Evolutionary conservation across 92 coral and sea anemone genomes (phyloP).

Genomic region (Palythoa heliodiscus): DNA sequence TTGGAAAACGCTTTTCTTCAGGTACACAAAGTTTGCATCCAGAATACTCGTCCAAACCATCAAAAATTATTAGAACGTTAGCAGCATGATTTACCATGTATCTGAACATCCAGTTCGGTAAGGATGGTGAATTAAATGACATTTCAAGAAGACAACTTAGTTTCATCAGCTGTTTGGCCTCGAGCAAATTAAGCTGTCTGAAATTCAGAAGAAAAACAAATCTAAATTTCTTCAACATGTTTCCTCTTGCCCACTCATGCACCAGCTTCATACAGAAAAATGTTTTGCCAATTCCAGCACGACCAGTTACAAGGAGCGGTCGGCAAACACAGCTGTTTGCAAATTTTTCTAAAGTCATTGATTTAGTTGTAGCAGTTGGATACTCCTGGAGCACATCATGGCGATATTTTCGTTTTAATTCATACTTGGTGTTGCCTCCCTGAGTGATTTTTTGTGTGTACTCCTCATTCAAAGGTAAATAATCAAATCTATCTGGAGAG

Average conservation of each 20-base stretch:
- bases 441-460: slow-evolving; percentile 12
- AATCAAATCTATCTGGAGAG: slow-evolving; percentile 20
- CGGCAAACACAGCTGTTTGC: not conserved
- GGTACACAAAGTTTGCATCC: not conserved
- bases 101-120: not conserved
- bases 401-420: not conserved
- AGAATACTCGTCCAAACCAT: slow-evolving; percentile 57
- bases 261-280: slow-evolving; percentile 12
- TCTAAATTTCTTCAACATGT: slow-evolving; percentile 22
- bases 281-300: slow-evolving; percentile 34
- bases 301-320: slow-evolving; percentile 16
- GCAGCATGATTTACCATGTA: slow-evolving; percentile 38
- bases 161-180: slow-evolving; percentile 1
- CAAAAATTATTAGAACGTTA: slow-evolving; percentile 52
- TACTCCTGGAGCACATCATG: slow-evolving; percentile 12
- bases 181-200: slow-evolving; percentile 48
- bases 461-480: not conserved
- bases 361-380: not conserved
- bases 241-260: slow-evolving; percentile 38
- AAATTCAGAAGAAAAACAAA: slow-evolving; percentile 52
- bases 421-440: not conserved
- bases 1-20: slow-evolving; percentile 1
- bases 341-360: slow-evolving; percentile 14
- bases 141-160: not conserved
- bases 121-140: not conserved